phyloP scores from a whole-genome alignment of 2,113 vertebrate genomes.

The Psittacara wagleri region DNA sequence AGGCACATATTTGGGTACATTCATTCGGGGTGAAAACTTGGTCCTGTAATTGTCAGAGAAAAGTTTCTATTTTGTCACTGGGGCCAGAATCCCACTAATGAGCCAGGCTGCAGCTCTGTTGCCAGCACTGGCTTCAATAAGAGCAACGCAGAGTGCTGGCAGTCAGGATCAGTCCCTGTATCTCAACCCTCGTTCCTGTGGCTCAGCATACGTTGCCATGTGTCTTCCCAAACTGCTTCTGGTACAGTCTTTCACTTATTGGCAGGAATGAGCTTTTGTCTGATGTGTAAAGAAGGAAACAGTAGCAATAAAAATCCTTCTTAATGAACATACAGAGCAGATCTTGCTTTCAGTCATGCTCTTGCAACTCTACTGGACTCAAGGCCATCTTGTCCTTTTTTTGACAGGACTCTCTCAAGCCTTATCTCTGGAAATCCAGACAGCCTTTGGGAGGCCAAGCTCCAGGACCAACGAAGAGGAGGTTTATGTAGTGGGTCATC shows the following conservation, averaged over 20 bases:
- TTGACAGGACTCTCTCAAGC: background rate
- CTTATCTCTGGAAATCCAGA: background rate
- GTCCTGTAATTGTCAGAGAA: background rate
- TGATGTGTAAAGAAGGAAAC: background rate
- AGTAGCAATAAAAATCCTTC: background rate
- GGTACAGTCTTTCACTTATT: background rate
- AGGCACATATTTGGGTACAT: background rate
- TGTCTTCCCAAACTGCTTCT: background rate
- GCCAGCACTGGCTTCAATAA: background rate
- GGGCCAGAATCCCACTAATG: background rate
- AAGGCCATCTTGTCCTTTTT: background rate
- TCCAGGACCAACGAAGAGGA: background rate
- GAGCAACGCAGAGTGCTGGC: accelerated
- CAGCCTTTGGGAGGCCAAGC: background rate
- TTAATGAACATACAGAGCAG: background rate
- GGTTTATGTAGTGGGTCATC: background rate
- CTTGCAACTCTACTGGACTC: background rate
- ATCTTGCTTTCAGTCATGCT: background rate
- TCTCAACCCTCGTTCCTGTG: background rate
- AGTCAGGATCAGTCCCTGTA: accelerated
- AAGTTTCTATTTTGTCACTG: background rate
- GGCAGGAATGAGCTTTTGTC: background rate
- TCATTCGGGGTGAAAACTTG: background rate
- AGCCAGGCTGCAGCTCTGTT: background rate
- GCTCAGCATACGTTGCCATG: accelerated